These are phyloP conservation scores for Ophion costatus DNA, from an alignment of 2,888 invertebrate genomes.

Conservation along the genomic window DNA sequence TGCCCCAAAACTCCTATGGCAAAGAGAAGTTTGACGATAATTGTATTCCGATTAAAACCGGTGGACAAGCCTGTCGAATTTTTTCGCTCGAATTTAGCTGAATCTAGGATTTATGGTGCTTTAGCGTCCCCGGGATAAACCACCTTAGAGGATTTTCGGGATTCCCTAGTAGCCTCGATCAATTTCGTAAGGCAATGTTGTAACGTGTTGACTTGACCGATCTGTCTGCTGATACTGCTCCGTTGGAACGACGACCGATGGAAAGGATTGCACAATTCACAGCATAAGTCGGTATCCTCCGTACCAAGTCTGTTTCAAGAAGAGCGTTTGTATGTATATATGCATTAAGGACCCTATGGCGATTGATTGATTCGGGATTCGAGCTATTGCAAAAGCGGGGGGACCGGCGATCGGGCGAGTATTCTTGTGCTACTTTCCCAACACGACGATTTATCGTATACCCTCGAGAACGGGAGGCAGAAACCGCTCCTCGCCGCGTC, in stretches of 20 bases:
- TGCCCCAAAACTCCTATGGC: no score
- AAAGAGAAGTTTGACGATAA: no score
- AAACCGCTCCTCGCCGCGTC: conserved; percentile 11
- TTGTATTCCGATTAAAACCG: no score
- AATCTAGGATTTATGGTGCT: neutral
- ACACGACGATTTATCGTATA: conserved; percentile 65
- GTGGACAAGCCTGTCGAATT: no score
- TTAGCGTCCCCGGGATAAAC: neutral
- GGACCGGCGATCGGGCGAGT: conserved; percentile 30
- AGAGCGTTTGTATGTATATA: conserved; percentile 24
- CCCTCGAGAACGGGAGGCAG: conserved; percentile 56
- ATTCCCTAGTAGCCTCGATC: neutral
- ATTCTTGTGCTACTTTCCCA: conserved; percentile 63
- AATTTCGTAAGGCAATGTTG: neutral
- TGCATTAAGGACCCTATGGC: conserved; percentile 30
- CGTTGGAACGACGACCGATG: neutral
- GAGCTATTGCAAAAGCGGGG: conserved; percentile 58
- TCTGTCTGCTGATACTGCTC: neutral
- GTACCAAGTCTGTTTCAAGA: conserved; percentile 42
- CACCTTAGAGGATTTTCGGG: neutral
- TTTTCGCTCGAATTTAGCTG: neutral
- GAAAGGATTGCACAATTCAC: conserved; percentile 34
- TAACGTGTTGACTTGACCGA: conserved; percentile 3
- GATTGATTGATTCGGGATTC: conserved; percentile 64
- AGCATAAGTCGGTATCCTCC: conserved; percentile 11